Evolutionary conservation across 2,888 invertebrate species (phyloP).

Genomic region (Pilophorus perplexus): DNA sequence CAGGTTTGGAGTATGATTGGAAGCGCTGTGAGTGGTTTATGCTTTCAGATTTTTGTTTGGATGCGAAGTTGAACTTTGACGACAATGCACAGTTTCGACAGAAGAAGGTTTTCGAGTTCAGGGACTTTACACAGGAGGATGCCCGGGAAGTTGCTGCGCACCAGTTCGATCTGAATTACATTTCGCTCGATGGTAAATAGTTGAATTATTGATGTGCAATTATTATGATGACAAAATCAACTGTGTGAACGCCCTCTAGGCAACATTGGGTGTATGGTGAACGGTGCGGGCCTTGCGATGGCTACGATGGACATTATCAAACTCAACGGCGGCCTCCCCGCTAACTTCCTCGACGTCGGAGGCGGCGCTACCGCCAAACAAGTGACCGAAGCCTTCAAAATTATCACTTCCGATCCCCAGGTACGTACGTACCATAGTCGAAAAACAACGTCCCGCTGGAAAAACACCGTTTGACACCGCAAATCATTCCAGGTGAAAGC

Average conservation of each 20-base stretch:
- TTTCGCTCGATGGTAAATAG: conserved; percentile 78
- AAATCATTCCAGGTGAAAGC: conserved; percentile 73
- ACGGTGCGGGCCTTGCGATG: conserved; percentile 95
- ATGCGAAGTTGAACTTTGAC: conserved; percentile 92
- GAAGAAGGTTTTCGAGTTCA: conserved; percentile 74
- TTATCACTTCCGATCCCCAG: conserved; percentile 87
- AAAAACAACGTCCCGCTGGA: too few relatives aligned
- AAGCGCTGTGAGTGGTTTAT: conserved; percentile 9
- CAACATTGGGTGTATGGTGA: conserved; percentile 91
- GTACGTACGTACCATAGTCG: too few relatives aligned
- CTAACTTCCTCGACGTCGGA: conserved; percentile 95
- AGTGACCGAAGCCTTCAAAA: conserved; percentile 95
- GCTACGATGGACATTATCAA: conserved; percentile 98
- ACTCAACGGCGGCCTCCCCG: conserved; percentile 89
- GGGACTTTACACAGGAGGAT: conserved; percentile 89
- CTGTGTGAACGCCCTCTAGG: too few relatives aligned
- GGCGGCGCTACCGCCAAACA: conserved; percentile 88
- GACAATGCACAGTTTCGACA: conserved; percentile 92
- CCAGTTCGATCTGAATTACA: conserved; percentile 86
- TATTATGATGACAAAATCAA: neutral
- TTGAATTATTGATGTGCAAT: neutral
- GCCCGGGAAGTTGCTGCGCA: conserved; percentile 86
- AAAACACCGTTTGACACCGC: too few relatives aligned
- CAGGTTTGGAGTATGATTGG: neutral
- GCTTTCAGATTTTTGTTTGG: conserved; percentile 78